A percentile compares a stretch with the other conserved stretches of the same genome.
Conservation (phyloP, 2,888 invertebrate genomes). For the Hydriomena furcata region DNA sequence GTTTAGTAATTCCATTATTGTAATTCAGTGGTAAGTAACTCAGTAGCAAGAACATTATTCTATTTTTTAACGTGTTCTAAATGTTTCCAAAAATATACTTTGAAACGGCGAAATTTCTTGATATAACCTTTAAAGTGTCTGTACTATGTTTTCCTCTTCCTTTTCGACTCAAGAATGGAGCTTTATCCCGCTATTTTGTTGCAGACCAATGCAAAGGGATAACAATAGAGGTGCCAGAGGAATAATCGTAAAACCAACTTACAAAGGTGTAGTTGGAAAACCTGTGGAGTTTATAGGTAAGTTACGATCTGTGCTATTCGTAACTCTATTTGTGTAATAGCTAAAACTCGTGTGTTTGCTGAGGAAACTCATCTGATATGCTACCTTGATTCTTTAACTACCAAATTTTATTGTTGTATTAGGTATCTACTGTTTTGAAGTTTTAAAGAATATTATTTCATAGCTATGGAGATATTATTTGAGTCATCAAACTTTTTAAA, state of each 20-base stretch:
- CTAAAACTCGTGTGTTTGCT: conserved; percentile 13
- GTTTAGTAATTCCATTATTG: conserved; percentile 1
- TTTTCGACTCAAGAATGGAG: conserved; percentile 25
- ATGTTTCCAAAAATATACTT: conserved; percentile 13
- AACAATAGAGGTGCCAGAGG: conserved; percentile 92
- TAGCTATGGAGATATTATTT: too few species aligned
- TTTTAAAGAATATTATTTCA: neutral
- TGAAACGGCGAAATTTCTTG: conserved; percentile 27
- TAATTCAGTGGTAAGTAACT: conserved; percentile 4
- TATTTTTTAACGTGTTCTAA: neutral
- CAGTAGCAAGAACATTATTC: neutral
- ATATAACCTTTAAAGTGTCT: conserved; percentile 34
- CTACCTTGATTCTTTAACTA: neutral
- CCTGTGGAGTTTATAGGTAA: conserved; percentile 98
- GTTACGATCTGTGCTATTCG: conserved; percentile 26
- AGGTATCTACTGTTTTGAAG: too few species aligned
- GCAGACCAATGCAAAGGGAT: conserved; percentile 78
- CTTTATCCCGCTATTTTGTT: conserved; percentile 47
- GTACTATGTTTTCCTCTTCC: conserved; percentile 27
- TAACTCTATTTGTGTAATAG: conserved; percentile 12
- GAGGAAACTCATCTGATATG: conserved; percentile 6
- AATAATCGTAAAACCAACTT: conserved; percentile 89
- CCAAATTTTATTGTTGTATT: too few species aligned
- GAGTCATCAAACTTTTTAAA: too few species aligned
- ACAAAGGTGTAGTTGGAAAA: conserved; percentile 92